phyloP scores from a whole-genome alignment of 1,140 invertebrate species.

The Neotoxoptera formosana region DNA sequence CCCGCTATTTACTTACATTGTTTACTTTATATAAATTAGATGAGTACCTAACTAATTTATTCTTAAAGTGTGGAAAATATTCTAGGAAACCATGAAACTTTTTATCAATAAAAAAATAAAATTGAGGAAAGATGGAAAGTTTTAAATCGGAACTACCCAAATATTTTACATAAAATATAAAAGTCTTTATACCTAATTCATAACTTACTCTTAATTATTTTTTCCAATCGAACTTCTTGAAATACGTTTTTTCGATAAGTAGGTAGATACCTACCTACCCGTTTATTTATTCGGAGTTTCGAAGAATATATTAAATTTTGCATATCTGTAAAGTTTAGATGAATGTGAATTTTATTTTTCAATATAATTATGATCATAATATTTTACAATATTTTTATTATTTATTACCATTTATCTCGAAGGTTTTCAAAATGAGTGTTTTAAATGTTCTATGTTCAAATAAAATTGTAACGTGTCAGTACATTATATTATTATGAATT shows the following conservation, averaged over 20 bases:
- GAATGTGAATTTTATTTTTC: background rate
- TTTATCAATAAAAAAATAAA: background rate
- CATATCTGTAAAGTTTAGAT: background rate
- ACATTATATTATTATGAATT: background rate
- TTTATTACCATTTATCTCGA: background rate
- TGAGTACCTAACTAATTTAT: background rate
- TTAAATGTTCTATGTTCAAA: background rate
- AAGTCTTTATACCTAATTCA: background rate
- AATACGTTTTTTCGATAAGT: background rate
- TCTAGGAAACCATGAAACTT: background rate
- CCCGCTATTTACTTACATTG: background rate
- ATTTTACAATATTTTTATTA: background rate
- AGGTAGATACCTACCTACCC: background rate
- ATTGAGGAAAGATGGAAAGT: background rate
- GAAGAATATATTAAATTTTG: background rate
- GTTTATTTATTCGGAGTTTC: background rate
- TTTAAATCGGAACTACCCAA: background rate
- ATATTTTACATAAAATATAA: background rate
- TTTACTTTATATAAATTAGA: background rate
- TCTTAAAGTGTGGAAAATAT: background rate
- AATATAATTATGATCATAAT: background rate
- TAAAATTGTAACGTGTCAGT: background rate
- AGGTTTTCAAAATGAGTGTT: background rate
- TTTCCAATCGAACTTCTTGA: background rate
- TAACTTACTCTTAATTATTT: background rate